Evolutionary conservation across 2,888 invertebrate species (phyloP), one percentile per base, ranked within the genome.

Genomic region (Buathra laborator): DNA sequence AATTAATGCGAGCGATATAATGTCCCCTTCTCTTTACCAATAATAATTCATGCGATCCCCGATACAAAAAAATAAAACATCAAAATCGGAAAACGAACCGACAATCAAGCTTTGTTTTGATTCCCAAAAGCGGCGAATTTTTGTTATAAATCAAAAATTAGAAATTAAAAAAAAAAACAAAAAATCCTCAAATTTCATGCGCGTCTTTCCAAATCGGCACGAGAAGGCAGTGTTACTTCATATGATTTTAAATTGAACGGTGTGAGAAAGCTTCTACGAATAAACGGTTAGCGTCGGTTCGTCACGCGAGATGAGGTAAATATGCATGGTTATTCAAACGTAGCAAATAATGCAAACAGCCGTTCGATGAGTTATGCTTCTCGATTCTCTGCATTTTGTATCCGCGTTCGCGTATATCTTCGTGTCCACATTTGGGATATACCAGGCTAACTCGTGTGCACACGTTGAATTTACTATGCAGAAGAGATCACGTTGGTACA

Each of bases 321-420:
- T 92, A 92, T 59, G 59, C 14, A 59, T 90, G 92, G 90, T 89
- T 92, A 90, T 92, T 92, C 91, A 90, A 92, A 88, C 91, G 91
- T 85, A 87, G 87, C 89, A 92, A 89, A 92, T 93, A 93, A 93
- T 93, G 91, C 91, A 91, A 92, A 92, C 91, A 92, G 92, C 90
- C 90, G 90, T 89, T 89, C 89, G 86, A 88, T 92, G 92, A 93
- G 90, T 93, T 92, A 93, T 93, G 92, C 90, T 89, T 89, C 66
- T 53, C n/a, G 92, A 90, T 88, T 89, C 66, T 53, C 19, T 70
- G n/a, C 4, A 29, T 16, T 66, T 46, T 68, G 46, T 68, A 77
- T 67, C 43, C 19, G 48, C 24, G 24, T 24, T 24, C 24, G 24
- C 24, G 24, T 67, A 44, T 56, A 77, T 89, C 88, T 89, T 48